Evolutionary conservation across 2,113 vertebrate genomes (phyloP), one percentile per base, ranked within the genome.

Genomic region (Fulica atra): DNA sequence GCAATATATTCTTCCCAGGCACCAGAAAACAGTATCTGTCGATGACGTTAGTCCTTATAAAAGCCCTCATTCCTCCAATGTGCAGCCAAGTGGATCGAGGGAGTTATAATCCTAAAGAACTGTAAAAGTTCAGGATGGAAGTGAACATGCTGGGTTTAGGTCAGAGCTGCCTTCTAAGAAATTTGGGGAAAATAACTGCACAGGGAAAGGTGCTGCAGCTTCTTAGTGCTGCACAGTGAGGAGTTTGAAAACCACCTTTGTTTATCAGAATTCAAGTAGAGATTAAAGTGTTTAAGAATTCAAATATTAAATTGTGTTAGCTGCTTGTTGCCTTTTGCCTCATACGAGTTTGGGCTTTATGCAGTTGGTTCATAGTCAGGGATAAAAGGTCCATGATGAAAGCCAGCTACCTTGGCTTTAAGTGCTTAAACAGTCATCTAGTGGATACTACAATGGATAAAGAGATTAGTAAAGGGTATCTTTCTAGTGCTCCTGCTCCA

Each of bases 1-100:
- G 96, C 93, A 94, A 86, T 78, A 63, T 94, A 85, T 86, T 96
- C 94, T 96, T 97, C 92, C 77, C 91, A 96, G 97, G 93, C 92
- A 93, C 38, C 48, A 85, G 96, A 92, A 97, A 93, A 93, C 93
- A 91, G 11, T 48, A 96, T 95, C 88, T 95, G 94, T 81, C 96
- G 97, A 84, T 89, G 95, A 97, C 35, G 56, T 79, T 78, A 94
- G 96, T 92, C 85, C 79, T 93, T 87, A 80, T 84, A 95, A 96
- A 95, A 96, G 42, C 29, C 59, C 61, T 85, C 46, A 29, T 93
- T 93, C 94, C 96, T 94, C 80, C 85, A 85, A 0, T 31, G 56
- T 84, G 77, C 90, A 88, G 89, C 88, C 92, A 92, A 29, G 38
- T 81, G 63, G 74, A 89, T 26, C 7, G 1, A 72, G n/a, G 36